A percentile compares a stretch with the other conserved stretches of the same genome.
Evolutionary conservation across 2,888 invertebrate species (phyloP).

Genomic region (Scaptomyza reducta): DNA sequence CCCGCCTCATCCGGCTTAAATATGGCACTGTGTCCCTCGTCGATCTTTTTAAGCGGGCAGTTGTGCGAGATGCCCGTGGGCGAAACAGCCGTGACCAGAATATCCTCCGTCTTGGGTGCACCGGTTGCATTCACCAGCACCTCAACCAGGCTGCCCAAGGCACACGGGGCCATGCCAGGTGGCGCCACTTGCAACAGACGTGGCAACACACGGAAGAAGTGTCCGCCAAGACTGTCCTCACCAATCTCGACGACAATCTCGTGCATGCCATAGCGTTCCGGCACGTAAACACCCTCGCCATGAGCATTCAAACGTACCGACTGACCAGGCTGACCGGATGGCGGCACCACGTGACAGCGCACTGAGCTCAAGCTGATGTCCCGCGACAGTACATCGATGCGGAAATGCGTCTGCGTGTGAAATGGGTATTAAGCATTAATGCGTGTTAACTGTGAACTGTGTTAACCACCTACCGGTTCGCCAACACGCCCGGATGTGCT

Average conservation of each 20-base stretch:
- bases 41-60: conserved; percentile 93
- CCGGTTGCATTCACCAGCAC: conserved; percentile 95
- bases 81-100: conserved; percentile 95
- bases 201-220: conserved; percentile 94
- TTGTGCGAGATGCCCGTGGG: conserved; percentile 93
- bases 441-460: background rate
- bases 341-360: conserved; percentile 91
- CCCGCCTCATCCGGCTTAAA: conserved; percentile 99
- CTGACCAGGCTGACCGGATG: conserved; percentile 87
- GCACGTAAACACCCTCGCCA: conserved; percentile 93
- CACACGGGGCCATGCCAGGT: conserved; percentile 97
- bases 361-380: conserved; percentile 90
- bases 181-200: conserved; percentile 93
- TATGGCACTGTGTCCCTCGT: conserved; percentile 96
- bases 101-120: conserved; percentile 91
- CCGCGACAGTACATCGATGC: conserved; percentile 88
- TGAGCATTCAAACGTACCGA: conserved; percentile 87
- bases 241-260: conserved; percentile 89
- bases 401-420: conserved; percentile 89
- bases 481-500: conserved; percentile 94
- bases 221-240: conserved; percentile 86
- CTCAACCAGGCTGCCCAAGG: conserved; percentile 97
- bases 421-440: conserved; percentile 62
- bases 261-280: conserved; percentile 96
- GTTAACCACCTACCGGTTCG: conserved; percentile 88